Percentiles rank a stretch among this genome's conserved stretches.
phyloP scores from a whole-genome alignment of 2,113 vertebrate genomes.

The Eira barbara region DNA sequence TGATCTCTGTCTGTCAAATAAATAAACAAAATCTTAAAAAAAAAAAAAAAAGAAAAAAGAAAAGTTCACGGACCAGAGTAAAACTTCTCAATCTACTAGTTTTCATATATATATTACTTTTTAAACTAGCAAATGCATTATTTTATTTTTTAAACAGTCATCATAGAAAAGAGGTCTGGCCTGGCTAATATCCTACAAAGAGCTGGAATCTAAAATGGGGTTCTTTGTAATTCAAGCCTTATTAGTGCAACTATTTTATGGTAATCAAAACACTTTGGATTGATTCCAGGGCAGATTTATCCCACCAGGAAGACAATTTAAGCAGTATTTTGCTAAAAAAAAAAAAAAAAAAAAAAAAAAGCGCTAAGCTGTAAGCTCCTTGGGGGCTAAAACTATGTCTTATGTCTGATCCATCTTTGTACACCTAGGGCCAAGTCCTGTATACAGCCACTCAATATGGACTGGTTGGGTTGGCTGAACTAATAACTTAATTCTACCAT shows the following conservation, averaged over 20 bases:
- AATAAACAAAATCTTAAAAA: no score
- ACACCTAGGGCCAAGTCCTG: background rate
- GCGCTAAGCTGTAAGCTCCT: background rate
- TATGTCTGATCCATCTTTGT: background rate
- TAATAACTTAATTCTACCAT: background rate
- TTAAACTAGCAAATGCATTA: background rate
- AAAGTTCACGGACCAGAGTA: background rate
- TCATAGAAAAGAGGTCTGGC: background rate
- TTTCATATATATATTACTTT: background rate
- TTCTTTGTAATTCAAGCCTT: background rate
- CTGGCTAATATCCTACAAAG: background rate
- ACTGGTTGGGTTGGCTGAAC: background rate
- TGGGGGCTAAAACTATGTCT: background rate
- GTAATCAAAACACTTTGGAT: background rate
- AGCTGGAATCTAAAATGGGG: background rate
- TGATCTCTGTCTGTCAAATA: no score
- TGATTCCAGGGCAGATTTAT: background rate
- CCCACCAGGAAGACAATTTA: background rate
- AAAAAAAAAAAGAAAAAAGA: no score
- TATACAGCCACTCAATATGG: background rate
- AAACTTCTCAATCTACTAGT: background rate
- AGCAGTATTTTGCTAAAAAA: background rate
- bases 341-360: background rate
- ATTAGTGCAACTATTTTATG: background rate
- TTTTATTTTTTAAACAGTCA: background rate